Percentiles rank a stretch among this genome's conserved stretches.
Conservation (phyloP, 2,888 invertebrate species). For the Troilus luridus region DNA sequence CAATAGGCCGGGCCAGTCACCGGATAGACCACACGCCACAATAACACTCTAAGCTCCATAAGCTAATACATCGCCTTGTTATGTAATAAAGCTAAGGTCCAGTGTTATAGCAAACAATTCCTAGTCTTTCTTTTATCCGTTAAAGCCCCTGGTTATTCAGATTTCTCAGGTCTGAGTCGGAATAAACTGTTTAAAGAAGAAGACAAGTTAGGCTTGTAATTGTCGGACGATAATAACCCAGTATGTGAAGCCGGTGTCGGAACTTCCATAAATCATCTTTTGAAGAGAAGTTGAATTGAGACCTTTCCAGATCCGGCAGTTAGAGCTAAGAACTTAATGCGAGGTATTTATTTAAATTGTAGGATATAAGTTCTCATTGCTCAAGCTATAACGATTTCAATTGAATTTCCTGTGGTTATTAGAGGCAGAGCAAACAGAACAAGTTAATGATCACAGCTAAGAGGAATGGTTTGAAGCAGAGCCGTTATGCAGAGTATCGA, state of each 20-base stretch:
- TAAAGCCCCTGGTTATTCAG: neutral
- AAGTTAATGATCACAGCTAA: neutral
- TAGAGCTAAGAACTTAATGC: neutral
- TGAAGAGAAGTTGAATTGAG: neutral
- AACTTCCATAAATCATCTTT: neutral
- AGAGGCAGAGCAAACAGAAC: neutral
- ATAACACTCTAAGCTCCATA: constrained; percentile 2
- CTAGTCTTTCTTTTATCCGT: neutral
- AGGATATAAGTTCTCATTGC: neutral
- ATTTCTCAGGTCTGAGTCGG: neutral
- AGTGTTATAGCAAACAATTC: neutral
- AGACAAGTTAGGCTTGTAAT: too few species aligned
- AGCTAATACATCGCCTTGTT: neutral
- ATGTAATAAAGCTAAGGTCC: neutral
- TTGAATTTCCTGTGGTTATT: neutral
- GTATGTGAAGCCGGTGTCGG: too few species aligned
- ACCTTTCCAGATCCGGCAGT: neutral
- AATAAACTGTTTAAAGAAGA: too few species aligned
- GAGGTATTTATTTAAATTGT: neutral
- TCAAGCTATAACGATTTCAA: neutral
- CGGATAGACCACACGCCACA: constrained; percentile 7
- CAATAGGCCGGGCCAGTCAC: neutral
- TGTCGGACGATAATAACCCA: too few species aligned
- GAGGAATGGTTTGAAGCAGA: neutral
- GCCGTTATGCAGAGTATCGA: constrained; percentile 21